Base-by-base conservation (phyloP, 2,888 invertebrate species). In the Ormyrus rosae region DNA sequence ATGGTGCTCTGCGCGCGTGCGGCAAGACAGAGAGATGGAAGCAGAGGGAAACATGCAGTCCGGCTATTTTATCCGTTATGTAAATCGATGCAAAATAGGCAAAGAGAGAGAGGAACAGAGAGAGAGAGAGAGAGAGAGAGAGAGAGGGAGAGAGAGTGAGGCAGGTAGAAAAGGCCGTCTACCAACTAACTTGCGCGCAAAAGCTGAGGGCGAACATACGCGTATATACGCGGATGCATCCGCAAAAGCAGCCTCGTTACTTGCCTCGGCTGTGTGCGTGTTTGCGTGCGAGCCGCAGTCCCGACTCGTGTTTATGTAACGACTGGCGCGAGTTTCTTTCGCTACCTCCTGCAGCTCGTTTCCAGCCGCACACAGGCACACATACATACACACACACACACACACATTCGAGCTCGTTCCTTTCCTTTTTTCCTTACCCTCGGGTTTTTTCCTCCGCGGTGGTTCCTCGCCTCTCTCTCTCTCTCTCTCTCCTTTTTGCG, bases 1-100 rank as follows among this genome's bases (percentile, higher is more conserved):
- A 88, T 88, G 84, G 85, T 56, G 1, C 19, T 19, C 19, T 19
- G 19, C 19, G 19, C 19, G 19, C 80, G 79, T 77, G 78, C 70
- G 78, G 82, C 78, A 83, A 83, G 82, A 76, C 71, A 53, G 58
- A 64, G 61, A 34, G 50, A 76, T 72, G 10, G 19, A 63, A 45
- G 58, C 46, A 53, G 64, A 56, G 46, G 64, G 65, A 51, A 53
- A n/a, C 19, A 5, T 51, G 78, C 81, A 55, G 51, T 50, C 9
- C 13, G 83, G 85, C 85, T 87, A 87, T 89, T 90, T 89, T 88
- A 87, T 87, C 86, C 86, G 86, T 88, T 90, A 90, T 90, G 90
- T 89, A 90, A 90, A 90, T 90, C 87, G 85, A 90, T 90, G 89
- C 87, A 90, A 89, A 90, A 88, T 86, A 87, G 87, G 70, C 61